Base-by-base conservation (phyloP, 2,888 invertebrate species). In the Melinopterus prodromus region DNA sequence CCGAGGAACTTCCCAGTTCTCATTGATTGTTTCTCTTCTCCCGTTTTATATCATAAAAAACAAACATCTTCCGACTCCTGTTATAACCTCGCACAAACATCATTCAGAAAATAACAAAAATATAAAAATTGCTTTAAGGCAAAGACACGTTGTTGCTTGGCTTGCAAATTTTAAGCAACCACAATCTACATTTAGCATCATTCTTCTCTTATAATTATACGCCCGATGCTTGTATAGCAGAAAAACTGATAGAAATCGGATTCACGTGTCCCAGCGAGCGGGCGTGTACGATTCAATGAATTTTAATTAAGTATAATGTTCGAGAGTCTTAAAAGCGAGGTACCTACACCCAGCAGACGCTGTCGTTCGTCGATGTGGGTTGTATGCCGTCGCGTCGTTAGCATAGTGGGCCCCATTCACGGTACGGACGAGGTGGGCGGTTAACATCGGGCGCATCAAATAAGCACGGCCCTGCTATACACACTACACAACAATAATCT, bases 401-500 rank as follows among this genome's bases (percentile, higher is more conserved):
- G 53, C 53, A 26, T 26, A 26, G 53, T 9, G 53, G 7, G 9
- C 53, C 53, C 53, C 53, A 53, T 53, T 53, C 53, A 53, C 53
- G 9, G 12, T 2, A 53, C 53, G 1, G 53, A 2, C 53, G 7
- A 7, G 7, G 53, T 53, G 53, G 53, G 53, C 53, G 53, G 53
- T 53, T 9, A 53, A 53, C 53, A 53, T 53, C 53, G 53, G 53
- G 53, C 53, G 53, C 53, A 53, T 53, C 53, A 53, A 53, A 53
- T 53, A 53, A 53, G 53, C 53, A 53, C 9, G 53, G 7, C 53
- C 53, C 53, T 6, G 26, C 2, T 26, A 26, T 26, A 26, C 26
- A 26, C 53, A 12, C 9, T 53, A 53, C 53, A 53, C 53, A 53
- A 53, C 53, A 53, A 53, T 82, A 81, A 81, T 78, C 79, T 81